Conservation (phyloP, 2,888 invertebrate genomes). For the Meliscaeva auricollis region DNA sequence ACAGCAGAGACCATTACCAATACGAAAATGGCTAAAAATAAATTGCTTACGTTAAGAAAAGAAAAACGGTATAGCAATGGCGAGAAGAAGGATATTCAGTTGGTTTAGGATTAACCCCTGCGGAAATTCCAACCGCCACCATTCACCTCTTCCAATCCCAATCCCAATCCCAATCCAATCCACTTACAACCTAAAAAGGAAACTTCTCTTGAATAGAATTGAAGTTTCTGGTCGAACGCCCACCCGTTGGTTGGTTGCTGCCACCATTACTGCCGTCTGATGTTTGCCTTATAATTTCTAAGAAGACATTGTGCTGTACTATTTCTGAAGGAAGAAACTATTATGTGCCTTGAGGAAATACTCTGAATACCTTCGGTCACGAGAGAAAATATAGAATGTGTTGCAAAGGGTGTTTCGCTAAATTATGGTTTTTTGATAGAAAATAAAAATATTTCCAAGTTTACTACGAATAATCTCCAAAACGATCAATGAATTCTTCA, state of each 20-base stretch:
- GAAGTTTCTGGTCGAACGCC: slow-evolving; percentile 42
- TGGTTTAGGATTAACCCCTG: slow-evolving; percentile 64
- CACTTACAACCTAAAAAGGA: slow-evolving; percentile 31
- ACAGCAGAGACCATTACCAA: slow-evolving; percentile 44
- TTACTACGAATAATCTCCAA: neutral
- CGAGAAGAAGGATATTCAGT: slow-evolving; percentile 54
- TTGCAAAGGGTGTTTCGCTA: slow-evolving; percentile 1
- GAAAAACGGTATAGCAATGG: slow-evolving; percentile 51
- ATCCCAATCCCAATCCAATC: slow-evolving; percentile 10
- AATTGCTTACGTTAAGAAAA: slow-evolving; percentile 66
- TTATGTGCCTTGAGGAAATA: slow-evolving; percentile 28
- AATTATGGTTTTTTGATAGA: too few species aligned
- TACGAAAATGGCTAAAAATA: slow-evolving; percentile 47
- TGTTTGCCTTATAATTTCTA: slow-evolving; percentile 46
- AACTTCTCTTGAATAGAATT: slow-evolving; percentile 33
- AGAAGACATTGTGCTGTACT: slow-evolving; percentile 17
- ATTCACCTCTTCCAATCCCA: neutral
- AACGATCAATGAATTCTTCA: neutral
- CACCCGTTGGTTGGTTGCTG: neutral
- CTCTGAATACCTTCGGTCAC: slow-evolving; percentile 47
- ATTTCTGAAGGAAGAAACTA: slow-evolving; percentile 27
- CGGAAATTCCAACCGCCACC: slow-evolving; percentile 47
- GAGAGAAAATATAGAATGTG: neutral
- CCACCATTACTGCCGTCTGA: neutral
- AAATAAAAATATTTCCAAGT: too few species aligned